phyloP scores from a whole-genome alignment of 30 jellyfish, hydroid and myxozoan genomes.

The Hydractinia symbiolongicarpus region DNA sequence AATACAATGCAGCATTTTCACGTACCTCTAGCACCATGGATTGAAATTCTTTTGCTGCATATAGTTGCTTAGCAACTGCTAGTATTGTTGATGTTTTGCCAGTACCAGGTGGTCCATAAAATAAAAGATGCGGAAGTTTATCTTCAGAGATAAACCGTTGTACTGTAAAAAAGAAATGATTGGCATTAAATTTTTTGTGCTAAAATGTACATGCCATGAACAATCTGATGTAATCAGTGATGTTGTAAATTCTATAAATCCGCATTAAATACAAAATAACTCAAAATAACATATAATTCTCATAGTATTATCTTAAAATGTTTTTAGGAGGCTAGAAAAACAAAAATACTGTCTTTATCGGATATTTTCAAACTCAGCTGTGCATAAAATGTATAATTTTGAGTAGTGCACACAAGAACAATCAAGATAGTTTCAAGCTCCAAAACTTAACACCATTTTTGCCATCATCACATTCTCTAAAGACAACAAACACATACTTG shows the following conservation, averaged over 20 bases:
- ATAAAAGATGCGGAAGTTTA: conserved; percentile 89
- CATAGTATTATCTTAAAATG: neutral
- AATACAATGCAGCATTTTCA: no score
- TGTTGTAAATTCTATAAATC: neutral
- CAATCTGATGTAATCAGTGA: neutral
- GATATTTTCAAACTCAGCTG: no score
- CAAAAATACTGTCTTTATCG: no score
- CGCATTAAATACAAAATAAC: neutral
- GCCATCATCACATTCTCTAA: neutral
- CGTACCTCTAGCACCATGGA: conserved; percentile 96
- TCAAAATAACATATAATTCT: no score
- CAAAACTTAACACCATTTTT: neutral
- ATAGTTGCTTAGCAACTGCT: conserved; percentile 90
- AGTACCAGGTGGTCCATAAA: conserved; percentile 99
- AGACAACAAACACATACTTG: conserved; percentile 54
- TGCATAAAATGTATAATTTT: no score
- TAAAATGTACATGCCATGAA: neutral
- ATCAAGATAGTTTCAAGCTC: neutral
- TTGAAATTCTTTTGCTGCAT: conserved; percentile 69
- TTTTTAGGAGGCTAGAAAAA: no score
- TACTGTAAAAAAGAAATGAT: conserved; percentile 24
- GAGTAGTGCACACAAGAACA: no score
- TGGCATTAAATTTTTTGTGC: neutral
- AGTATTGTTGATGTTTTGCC: conserved; percentile 97
- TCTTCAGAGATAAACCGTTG: conserved; percentile 80